Base-by-base conservation (phyloP, 2,113 vertebrate species). In the Monarcha castaneiventris region DNA sequence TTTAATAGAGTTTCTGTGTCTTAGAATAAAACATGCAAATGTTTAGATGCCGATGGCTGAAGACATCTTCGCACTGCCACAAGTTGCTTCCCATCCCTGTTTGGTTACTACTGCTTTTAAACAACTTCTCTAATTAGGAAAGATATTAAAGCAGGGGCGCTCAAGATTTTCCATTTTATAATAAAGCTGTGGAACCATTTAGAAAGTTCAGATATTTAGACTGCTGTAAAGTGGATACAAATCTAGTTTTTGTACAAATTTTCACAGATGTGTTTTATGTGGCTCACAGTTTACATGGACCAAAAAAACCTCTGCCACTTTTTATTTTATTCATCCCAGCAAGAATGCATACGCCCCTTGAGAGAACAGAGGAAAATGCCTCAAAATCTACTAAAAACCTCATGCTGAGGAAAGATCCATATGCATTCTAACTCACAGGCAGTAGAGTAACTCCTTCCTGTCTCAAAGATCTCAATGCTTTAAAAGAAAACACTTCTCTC, bases 81-180 rank as follows among this genome's bases (percentile, higher is more conserved):
- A 72, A 72, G 35, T 12, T 77, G 30, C 7, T 72, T 9, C 41
- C 44, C 22, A 69, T 35, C 13, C 15, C 27, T 58, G 11, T 81
- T 71, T 32, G 15, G 17, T 23, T 69, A 66, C 41, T 1, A 3
- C 3, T 0, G 0, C 12, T 80, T 92, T 83, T 32, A 73, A 94
- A 63, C 35, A 71, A 49, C 3, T 37, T 75, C 14, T 29, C 9
- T 30, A 64, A 64, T 22, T 64, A 61, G 13, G 22, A 44, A 80
- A 64, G 4, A 35, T 22, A 85, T 4, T 64, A 54, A 48, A 76
- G 10, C n/a, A 80, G 41, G 13, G 26, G 16, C 10, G 86, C 72
- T 84, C 37, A 44, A 68, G 49, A 2, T 71, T 84, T 84, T 51
- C 3, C 4, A 33, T 68, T 90, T 64, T n/a, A 56, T 21, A 73